Evolutionary conservation across 1,140 invertebrate genomes (phyloP).

Genomic region (Cecropterus lyciades): DNA sequence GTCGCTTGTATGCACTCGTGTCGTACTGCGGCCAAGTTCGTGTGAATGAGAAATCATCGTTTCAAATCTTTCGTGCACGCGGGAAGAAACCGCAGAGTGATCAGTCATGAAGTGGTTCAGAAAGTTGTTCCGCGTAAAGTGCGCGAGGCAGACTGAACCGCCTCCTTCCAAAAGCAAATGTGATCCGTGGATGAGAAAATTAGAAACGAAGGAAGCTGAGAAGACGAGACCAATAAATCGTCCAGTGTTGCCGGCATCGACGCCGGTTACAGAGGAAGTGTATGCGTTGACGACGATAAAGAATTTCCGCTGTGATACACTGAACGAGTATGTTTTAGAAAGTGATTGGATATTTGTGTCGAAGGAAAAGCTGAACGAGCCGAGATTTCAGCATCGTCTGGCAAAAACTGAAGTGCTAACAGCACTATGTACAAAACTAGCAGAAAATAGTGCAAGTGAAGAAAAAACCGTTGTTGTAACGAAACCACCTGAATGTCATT

Average conservation of each 20-base stretch:
- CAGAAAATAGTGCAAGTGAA: conserved; percentile 46
- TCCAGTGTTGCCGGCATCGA: conserved; percentile 23
- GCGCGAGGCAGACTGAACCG: conserved; percentile 68
- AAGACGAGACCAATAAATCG: conserved; percentile 39
- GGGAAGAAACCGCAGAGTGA: conserved; percentile 85
- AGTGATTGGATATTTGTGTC: conserved; percentile 74
- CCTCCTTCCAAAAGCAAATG: conserved; percentile 19
- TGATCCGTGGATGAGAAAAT: conserved; percentile 38
- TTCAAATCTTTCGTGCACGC: conserved; percentile 86
- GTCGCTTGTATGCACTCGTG: conserved; percentile 52
- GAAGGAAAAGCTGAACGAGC: conserved; percentile 57
- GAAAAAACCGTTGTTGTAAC: conserved; percentile 51
- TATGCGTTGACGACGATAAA: conserved; percentile 69
- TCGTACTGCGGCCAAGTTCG: conserved; percentile 42
- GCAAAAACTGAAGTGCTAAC: conserved; percentile 55
- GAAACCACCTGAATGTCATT: conserved; percentile 65
- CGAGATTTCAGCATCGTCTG: conserved; percentile 64
- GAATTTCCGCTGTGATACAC: conserved; percentile 66
- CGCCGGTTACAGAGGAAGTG: conserved; percentile 47
- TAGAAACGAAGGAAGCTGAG: conserved; percentile 37
- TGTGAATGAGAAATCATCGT: conserved; percentile 86
- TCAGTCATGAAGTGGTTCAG: conserved; percentile 87
- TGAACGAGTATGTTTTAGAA: conserved; percentile 65
- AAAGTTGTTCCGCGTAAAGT: conserved; percentile 85
- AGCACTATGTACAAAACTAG: conserved; percentile 56